These are phyloP conservation scores for Enoplosus armatus DNA, from an alignment of 2,797 vertebrate genomes.

Conservation along the genomic window DNA sequence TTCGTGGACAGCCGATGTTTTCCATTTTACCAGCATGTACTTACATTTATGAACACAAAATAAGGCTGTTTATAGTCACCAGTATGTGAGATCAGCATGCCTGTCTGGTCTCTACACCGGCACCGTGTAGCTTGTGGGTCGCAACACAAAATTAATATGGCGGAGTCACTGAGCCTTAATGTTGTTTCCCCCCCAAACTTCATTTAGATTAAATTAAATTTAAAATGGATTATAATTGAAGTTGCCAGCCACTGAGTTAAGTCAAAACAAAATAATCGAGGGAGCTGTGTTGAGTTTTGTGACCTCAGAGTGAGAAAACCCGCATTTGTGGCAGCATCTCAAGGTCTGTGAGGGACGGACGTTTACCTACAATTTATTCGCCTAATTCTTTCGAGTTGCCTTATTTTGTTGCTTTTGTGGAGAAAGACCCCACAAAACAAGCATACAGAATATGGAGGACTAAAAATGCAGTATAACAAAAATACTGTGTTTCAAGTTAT, in stretches of 20 bases:
- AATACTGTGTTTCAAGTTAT: conserved; percentile 29
- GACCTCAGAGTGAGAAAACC: conserved; percentile 15
- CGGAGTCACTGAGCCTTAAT: conserved; percentile 47
- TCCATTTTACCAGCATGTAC: conserved; percentile 29
- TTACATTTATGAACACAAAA: conserved; percentile 17
- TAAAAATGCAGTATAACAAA: conserved; percentile 17
- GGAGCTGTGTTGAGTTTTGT: neutral
- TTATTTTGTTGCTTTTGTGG: neutral
- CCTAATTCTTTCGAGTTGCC: neutral
- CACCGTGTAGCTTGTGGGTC: conserved; percentile 28
- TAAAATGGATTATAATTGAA: conserved; percentile 49
- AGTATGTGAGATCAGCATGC: conserved; percentile 20
- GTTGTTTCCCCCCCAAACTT: conserved; percentile 19
- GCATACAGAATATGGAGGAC: neutral
- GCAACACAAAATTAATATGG: conserved; percentile 38
- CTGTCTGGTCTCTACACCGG: conserved; percentile 31
- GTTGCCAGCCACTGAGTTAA: conserved; percentile 18
- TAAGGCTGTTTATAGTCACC: conserved; percentile 25
- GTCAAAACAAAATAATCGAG: conserved; percentile 21
- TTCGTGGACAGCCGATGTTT: conserved; percentile 12
- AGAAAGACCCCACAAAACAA: neutral
- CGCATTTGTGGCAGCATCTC: neutral
- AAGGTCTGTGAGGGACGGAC: neutral
- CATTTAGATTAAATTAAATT: conserved; percentile 46
- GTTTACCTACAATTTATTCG: neutral